These are phyloP conservation scores for Caenorhabditis imperialis DNA, from an alignment of 2,888 invertebrate species.

Conservation along the genomic window DNA sequence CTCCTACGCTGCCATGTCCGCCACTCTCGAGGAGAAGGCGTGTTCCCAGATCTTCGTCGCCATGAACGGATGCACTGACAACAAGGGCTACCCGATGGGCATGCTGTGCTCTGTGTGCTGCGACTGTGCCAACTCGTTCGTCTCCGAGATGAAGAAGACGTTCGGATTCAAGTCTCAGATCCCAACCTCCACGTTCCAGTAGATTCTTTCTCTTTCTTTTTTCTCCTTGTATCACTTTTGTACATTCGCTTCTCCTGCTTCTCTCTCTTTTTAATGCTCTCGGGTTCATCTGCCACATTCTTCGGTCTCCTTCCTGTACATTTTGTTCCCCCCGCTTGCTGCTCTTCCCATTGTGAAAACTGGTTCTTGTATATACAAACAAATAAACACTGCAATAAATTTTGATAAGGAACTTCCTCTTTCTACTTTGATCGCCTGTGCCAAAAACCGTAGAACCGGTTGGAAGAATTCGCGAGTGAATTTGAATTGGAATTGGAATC, in stretches of 20 bases:
- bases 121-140: constrained; percentile 69
- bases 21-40: constrained; percentile 47
- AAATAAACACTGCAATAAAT: constrained; percentile 2
- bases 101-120: constrained; percentile 76
- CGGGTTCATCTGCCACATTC: constrained; percentile 42
- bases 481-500: too few relatives aligned
- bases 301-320: constrained; percentile 41
- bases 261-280: constrained; percentile 13
- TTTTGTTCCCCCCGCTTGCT: constrained; percentile 11
- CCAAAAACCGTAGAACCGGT: too few relatives aligned
- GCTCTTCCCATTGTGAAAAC: constrained; percentile 19
- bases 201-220: constrained; percentile 14
- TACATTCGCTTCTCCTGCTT: constrained; percentile 17
- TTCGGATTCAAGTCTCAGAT: constrained; percentile 63
- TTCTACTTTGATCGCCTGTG: constrained; percentile 6
- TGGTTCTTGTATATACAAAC: constrained; percentile 30
- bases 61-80: constrained; percentile 70
- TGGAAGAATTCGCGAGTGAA: too few relatives aligned
- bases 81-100: constrained; percentile 73
- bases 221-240: too few relatives aligned
- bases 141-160: constrained; percentile 69
- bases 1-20: constrained; percentile 57
- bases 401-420: background rate
- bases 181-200: constrained; percentile 30
- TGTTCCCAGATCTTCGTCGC: constrained; percentile 74